Percentiles rank a stretch among this genome's conserved stretches.
phyloP scores from a whole-genome alignment of 2,797 vertebrate species.

The Zenarchopterus dispar region DNA sequence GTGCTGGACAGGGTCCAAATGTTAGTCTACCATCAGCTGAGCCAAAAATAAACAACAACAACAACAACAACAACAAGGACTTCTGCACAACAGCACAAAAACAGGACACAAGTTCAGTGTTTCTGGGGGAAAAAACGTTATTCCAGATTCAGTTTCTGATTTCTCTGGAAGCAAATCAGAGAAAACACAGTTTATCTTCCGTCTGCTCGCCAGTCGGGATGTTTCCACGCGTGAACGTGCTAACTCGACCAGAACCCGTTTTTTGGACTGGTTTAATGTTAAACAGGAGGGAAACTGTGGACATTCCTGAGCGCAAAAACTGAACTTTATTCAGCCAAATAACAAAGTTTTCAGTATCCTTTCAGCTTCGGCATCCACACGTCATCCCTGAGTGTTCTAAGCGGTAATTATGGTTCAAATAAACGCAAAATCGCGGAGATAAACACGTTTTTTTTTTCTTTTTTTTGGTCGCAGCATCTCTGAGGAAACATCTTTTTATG shows the following conservation, averaged over 20 bases:
- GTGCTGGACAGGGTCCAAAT: slow-evolving; percentile 29
- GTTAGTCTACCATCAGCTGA: slow-evolving; percentile 17
- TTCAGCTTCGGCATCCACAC: neutral
- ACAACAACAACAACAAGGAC: slow-evolving; percentile 4
- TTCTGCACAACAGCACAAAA: neutral
- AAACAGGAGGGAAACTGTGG: slow-evolving; percentile 57
- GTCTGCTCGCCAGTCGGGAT: too few relatives aligned
- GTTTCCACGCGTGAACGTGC: too few relatives aligned
- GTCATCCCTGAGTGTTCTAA: neutral
- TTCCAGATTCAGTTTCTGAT: neutral
- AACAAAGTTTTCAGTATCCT: neutral
- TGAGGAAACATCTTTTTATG: slow-evolving; percentile 11
- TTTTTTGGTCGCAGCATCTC: slow-evolving; percentile 54
- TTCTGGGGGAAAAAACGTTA: slow-evolving; percentile 19
- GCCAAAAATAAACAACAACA: too few relatives aligned
- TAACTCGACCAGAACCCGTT: too few relatives aligned
- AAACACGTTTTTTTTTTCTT: too few relatives aligned
- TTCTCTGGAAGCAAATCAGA: neutral
- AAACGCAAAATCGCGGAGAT: too few relatives aligned
- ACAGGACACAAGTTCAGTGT: slow-evolving; percentile 4
- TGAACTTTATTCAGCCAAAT: neutral
- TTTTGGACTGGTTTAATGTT: too few relatives aligned
- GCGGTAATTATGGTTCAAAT: slow-evolving; percentile 2
- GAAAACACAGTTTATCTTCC: too few relatives aligned
- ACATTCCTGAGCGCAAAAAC: slow-evolving; percentile 69